Conservation (phyloP, 2,113 vertebrate species). For the Hippocampus barbouri region DNA sequence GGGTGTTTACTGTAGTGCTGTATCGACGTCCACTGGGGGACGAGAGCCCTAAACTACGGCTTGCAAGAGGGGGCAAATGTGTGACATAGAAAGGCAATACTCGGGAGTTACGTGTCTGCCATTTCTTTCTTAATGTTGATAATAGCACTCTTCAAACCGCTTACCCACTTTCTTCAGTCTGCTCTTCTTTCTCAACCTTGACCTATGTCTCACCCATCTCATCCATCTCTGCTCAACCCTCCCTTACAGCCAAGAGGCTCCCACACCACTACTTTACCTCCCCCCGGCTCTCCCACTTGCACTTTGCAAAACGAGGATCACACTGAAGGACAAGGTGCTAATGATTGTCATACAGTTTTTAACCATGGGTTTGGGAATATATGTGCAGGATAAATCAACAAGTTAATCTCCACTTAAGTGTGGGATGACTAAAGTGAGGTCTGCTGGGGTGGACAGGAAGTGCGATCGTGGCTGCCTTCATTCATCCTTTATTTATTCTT, state of each 20-base stretch:
- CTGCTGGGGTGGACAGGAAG: conserved; percentile 10
- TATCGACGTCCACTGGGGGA: not conserved
- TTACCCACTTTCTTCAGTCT: conserved; percentile 24
- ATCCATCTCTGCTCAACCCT: conserved; percentile 42
- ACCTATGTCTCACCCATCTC: conserved; percentile 36
- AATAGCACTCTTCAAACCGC: conserved; percentile 1
- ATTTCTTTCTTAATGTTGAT: not conserved
- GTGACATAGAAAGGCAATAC: not conserved
- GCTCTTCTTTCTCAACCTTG: conserved; percentile 24
- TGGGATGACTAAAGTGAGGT: not conserved
- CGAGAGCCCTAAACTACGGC: not conserved
- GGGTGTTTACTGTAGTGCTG: not conserved
- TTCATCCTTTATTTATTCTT: conserved; percentile 41
- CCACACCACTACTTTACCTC: conserved; percentile 1
- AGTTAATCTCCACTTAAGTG: conserved; percentile 29
- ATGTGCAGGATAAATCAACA: conserved; percentile 33
- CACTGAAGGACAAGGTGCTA: conserved; percentile 50
- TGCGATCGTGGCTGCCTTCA: conserved; percentile 24
- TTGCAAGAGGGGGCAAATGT: not conserved
- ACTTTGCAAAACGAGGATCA: conserved; percentile 44
- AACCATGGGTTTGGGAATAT: conserved; percentile 6
- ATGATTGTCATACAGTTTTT: conserved; percentile 47
- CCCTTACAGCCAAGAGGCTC: conserved; percentile 17
- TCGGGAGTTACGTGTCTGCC: not conserved
- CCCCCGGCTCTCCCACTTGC: conserved; percentile 23